phyloP scores from a whole-genome alignment of 2,113 vertebrate species.

The Physeter macrocephalus region DNA sequence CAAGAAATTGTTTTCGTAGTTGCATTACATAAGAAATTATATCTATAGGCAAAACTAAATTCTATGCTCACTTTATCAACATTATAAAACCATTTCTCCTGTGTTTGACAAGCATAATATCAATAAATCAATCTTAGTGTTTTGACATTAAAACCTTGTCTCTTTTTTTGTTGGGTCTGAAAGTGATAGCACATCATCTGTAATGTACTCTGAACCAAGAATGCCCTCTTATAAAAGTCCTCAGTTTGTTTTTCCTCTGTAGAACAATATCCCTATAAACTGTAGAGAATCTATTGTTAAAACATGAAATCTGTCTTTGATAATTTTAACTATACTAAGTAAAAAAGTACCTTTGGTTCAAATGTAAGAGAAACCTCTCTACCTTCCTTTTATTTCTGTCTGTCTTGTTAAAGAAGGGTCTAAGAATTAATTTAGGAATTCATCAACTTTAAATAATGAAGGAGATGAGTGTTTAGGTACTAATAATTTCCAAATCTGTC shows the following conservation, averaged over 20 bases:
- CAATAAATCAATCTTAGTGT: slow-evolving; percentile 63
- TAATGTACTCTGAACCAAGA: slow-evolving; percentile 55
- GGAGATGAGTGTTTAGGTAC: slow-evolving; percentile 72
- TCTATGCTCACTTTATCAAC: slow-evolving; percentile 27
- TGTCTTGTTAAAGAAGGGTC: background rate
- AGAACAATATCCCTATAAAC: slow-evolving; percentile 62
- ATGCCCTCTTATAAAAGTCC: slow-evolving; percentile 71
- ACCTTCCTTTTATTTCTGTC: slow-evolving; percentile 18
- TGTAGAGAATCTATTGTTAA: slow-evolving; percentile 60
- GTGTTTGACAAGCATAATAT: slow-evolving; percentile 42
- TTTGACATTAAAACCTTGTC: slow-evolving; percentile 65
- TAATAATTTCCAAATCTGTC: slow-evolving; percentile 78
- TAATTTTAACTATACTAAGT: slow-evolving; percentile 63
- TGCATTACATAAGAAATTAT: background rate
- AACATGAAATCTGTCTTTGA: slow-evolving; percentile 54
- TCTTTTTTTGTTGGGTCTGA: slow-evolving; percentile 54
- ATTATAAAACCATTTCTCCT: slow-evolving; percentile 37
- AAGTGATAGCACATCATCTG: slow-evolving; percentile 75
- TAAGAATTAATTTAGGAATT: slow-evolving; percentile 60
- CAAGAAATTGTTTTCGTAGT: background rate
- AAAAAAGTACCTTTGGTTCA: slow-evolving; percentile 65
- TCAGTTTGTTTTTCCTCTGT: slow-evolving; percentile 55
- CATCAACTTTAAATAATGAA: slow-evolving; percentile 71
- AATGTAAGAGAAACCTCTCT: slow-evolving; percentile 53
- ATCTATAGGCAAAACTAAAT: background rate